Evolutionary conservation across 2,113 vertebrate genomes (phyloP).

Genomic region (Progne subis): DNA sequence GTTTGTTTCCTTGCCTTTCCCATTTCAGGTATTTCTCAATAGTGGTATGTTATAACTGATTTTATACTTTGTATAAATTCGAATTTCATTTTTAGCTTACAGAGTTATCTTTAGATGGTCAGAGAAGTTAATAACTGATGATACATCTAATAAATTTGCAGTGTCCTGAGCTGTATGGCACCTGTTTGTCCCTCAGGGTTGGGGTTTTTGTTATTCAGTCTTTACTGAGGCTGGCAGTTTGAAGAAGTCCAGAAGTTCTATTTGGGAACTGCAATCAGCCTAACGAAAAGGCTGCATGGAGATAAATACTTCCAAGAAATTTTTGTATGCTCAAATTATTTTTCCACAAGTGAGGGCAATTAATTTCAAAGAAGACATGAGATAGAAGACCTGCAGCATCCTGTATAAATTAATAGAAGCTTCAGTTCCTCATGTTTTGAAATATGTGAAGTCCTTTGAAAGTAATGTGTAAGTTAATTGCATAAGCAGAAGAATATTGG

Average conservation of each 20-base stretch:
- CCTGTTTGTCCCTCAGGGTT: background rate
- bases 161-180: background rate
- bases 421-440: background rate
- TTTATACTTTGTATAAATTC: background rate
- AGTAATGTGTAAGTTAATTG: background rate
- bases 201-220: background rate
- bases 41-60: background rate
- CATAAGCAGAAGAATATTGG: background rate
- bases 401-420: background rate
- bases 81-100: background rate
- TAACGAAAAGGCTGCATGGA: background rate
- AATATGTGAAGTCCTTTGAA: background rate
- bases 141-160: background rate
- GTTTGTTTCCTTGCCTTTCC: background rate
- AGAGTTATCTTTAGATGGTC: background rate
- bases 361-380: background rate
- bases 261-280: background rate
- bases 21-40: background rate
- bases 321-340: background rate
- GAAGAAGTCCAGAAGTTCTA: background rate
- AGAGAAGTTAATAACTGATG: background rate
- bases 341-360: background rate
- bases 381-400: background rate
- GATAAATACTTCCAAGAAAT: background rate
- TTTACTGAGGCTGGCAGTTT: background rate